Percentiles rank a stretch among this genome's conserved stretches.
Evolutionary conservation across 1,140 invertebrate genomes (phyloP).

Genomic region (Pseudomyrmex dendroicus): DNA sequence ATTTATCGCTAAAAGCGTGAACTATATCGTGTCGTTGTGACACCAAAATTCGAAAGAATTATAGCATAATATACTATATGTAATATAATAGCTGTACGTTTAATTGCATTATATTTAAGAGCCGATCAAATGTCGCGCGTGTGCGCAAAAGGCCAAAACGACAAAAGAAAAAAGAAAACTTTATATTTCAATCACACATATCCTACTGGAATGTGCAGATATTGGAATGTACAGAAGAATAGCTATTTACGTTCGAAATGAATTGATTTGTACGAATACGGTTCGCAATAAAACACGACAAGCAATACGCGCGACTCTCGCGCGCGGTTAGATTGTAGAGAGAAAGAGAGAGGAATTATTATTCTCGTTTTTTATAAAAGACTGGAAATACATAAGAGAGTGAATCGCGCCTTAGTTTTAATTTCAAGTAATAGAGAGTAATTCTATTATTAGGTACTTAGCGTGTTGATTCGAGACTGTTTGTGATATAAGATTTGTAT

Average conservation of each 20-base stretch:
- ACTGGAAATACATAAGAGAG: background rate
- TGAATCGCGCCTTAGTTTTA: slow-evolving; percentile 20
- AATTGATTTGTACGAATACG: slow-evolving; percentile 32
- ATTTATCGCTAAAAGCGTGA: slow-evolving; percentile 34
- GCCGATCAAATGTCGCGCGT: background rate
- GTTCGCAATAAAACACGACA: slow-evolving; percentile 47
- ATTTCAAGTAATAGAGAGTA: slow-evolving; percentile 6
- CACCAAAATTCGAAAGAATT: slow-evolving; percentile 34
- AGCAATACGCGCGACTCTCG: slow-evolving; percentile 50
- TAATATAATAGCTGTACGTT: slow-evolving; percentile 22
- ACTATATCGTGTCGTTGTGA: slow-evolving; percentile 36
- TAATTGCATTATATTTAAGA: slow-evolving; percentile 35
- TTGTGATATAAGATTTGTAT: slow-evolving; percentile 51
- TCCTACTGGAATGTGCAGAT: slow-evolving; percentile 32
- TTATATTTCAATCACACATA: slow-evolving; percentile 45
- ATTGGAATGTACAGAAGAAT: slow-evolving; percentile 37
- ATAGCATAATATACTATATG: slow-evolving; percentile 7
- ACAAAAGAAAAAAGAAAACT: background rate
- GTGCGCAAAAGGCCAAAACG: no score
- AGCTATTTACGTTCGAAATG: slow-evolving; percentile 30
- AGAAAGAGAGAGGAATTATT: slow-evolving; percentile 2
- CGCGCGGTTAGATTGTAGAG: slow-evolving; percentile 45
- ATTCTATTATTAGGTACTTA: slow-evolving; percentile 42
- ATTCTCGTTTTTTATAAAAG: slow-evolving; percentile 19
- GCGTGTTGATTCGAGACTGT: slow-evolving; percentile 34